These are phyloP conservation scores for Muscina levida DNA, from an alignment of 2,888 invertebrate species.

Conservation along the genomic window DNA sequence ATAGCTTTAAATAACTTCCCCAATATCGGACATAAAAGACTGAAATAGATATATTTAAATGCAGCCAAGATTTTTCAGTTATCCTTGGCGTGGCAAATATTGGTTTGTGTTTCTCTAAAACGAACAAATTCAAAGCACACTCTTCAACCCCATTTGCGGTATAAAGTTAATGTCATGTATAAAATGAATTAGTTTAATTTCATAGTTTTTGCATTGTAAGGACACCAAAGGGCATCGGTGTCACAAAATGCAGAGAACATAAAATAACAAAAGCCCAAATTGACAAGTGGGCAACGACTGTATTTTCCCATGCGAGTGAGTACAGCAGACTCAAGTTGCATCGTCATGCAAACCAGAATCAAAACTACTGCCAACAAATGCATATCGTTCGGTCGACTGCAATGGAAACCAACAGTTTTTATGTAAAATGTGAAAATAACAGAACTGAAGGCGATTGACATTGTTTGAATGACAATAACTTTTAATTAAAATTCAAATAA, in stretches of 20 bases:
- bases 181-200: not conserved
- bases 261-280: not conserved
- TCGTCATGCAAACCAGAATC: conserved; percentile 8
- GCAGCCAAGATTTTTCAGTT: too few relatives aligned
- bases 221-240: not conserved
- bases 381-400: conserved; percentile 12
- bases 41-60: too few relatives aligned
- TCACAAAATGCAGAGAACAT: not conserved
- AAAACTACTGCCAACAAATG: not conserved
- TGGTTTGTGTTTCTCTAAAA: too few relatives aligned
- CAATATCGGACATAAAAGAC: too few relatives aligned
- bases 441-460: conserved; percentile 29
- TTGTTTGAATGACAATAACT: conserved; percentile 49
- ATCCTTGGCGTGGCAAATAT: too few relatives aligned
- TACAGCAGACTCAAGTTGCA: conserved; percentile 12
- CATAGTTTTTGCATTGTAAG: not conserved
- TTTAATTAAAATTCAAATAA: conserved; percentile 54
- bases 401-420: not conserved
- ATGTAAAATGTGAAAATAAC: not conserved
- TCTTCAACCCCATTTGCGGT: not conserved
- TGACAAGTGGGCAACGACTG: not conserved
- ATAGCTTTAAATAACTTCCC: too few relatives aligned
- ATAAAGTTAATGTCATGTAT: not conserved
- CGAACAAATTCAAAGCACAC: too few relatives aligned
- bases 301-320: not conserved